A percentile compares a stretch with the other conserved stretches of the same genome.
phyloP scores from a whole-genome alignment of 2,888 invertebrate species.

The Dascillus cervinus region DNA sequence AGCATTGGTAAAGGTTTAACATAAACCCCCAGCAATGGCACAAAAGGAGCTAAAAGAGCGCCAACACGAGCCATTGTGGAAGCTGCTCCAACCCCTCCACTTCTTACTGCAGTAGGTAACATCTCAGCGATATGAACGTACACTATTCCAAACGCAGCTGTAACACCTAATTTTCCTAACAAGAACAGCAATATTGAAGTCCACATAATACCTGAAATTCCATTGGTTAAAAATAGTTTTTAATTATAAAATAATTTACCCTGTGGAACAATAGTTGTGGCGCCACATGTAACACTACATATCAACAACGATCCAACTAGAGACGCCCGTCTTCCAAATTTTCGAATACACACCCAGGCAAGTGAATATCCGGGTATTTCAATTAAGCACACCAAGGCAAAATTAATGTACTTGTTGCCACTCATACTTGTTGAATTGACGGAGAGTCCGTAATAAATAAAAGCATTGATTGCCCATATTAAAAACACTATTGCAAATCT shows the following conservation, averaged over 20 bases:
- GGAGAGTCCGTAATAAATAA: conserved; percentile 62
- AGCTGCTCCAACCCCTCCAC: conserved; percentile 52
- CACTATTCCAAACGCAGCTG: conserved; percentile 54
- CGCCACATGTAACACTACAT: conserved; percentile 47
- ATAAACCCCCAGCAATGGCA: conserved; percentile 49
- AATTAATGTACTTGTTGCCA: conserved; percentile 62
- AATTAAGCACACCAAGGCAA: conserved; percentile 52
- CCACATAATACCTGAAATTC: conserved; percentile 44
- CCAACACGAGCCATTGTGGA: conserved; percentile 53
- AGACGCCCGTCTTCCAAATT: conserved; percentile 46
- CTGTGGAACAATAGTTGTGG: conserved; percentile 47
- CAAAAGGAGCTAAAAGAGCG: conserved; percentile 56
- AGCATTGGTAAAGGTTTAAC: conserved; percentile 46
- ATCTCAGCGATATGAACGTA: conserved; percentile 56
- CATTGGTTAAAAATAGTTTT: conserved; percentile 3
- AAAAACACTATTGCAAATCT: conserved; percentile 44
- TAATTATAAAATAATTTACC: conserved; percentile 30
- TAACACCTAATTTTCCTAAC: conserved; percentile 56
- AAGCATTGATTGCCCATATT: conserved; percentile 55
- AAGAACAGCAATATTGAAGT: conserved; percentile 50
- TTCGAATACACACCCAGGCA: conserved; percentile 46
- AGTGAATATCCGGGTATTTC: conserved; percentile 54
- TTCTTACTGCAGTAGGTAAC: conserved; percentile 47
- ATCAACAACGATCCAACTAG: conserved; percentile 47
- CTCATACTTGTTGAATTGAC: conserved; percentile 57